Conservation (phyloP, 2,113 vertebrate genomes). For the Cercopithecus mona region DNA sequence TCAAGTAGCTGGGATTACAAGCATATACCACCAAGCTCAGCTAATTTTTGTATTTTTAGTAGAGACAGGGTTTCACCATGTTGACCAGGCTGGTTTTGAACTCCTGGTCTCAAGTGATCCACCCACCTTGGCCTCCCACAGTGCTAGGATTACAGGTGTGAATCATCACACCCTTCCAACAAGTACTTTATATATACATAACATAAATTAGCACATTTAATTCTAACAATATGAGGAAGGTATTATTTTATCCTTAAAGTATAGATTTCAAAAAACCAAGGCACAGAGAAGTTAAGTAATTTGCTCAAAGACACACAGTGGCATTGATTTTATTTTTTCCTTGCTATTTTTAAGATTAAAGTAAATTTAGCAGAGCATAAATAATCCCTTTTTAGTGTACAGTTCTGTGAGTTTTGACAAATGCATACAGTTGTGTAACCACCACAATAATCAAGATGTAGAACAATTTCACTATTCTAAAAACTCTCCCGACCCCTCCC, state of each 20-base stretch:
- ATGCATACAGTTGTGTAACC: background rate
- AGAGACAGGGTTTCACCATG: too few species aligned
- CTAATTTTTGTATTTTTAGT: too few species aligned
- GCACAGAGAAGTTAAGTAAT: background rate
- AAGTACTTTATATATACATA: background rate
- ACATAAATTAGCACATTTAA: background rate
- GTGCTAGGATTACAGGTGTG: too few species aligned
- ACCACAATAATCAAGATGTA: background rate
- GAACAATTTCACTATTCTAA: background rate
- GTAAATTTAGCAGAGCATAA: constrained; percentile 7
- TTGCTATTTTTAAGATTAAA: background rate
- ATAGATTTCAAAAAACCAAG: background rate
- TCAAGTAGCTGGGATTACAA: too few species aligned
- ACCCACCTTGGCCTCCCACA: too few species aligned
- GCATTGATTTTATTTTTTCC: background rate
- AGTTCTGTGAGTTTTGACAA: background rate
- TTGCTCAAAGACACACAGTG: background rate
- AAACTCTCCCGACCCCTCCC: background rate
- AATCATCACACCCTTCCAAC: background rate
- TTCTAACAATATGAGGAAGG: background rate
- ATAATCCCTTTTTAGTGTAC: background rate
- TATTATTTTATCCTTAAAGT: background rate
- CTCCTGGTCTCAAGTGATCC: too few species aligned
- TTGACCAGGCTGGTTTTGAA: too few species aligned
- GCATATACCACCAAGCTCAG: too few species aligned